These are phyloP conservation scores for Trichomalopsis sarcophagae DNA, from an alignment of 1,140 invertebrate genomes.

Conservation along the genomic window DNA sequence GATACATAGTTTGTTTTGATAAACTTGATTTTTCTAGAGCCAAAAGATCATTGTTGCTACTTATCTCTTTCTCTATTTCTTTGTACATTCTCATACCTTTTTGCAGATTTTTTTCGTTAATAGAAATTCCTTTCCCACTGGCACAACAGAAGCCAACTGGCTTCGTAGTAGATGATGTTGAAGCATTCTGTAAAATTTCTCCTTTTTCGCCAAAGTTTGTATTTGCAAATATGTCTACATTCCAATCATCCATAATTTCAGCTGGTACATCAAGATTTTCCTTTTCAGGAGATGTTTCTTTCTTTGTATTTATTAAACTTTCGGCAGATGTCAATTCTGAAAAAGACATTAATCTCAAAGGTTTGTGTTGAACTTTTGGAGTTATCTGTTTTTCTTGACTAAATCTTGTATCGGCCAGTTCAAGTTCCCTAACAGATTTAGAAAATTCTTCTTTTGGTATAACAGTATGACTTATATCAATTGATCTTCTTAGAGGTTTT, in stretches of 20 bases:
- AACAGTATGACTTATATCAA: constrained; percentile 12
- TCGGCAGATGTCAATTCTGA: constrained; percentile 10
- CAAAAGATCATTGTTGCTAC: background rate
- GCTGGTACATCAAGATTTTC: constrained; percentile 31
- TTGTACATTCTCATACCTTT: constrained; percentile 30
- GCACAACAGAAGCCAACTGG: constrained; percentile 1
- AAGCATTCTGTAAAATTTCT: background rate
- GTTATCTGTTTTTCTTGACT: constrained; percentile 10
- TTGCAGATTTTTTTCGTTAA: constrained; percentile 12
- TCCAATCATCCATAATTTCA: constrained; percentile 49
- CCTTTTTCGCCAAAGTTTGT: background rate
- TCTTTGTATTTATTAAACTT: constrained; percentile 51
- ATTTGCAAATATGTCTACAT: background rate
- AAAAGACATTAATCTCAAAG: constrained; percentile 26
- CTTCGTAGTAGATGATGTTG: background rate
- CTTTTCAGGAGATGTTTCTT: constrained; percentile 50
- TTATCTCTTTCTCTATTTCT: constrained; percentile 32
- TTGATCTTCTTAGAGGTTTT: constrained; percentile 33
- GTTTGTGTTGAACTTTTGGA: background rate
- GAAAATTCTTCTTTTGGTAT: constrained; percentile 47
- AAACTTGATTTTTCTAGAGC: background rate
- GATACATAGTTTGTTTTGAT: background rate
- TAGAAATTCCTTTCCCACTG: constrained; percentile 17
- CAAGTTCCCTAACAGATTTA: constrained; percentile 56
- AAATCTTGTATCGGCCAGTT: constrained; percentile 61